Evolutionary conservation across 2,797 vertebrate genomes (phyloP).

Genomic region (Enteromius trimaculatus): DNA sequence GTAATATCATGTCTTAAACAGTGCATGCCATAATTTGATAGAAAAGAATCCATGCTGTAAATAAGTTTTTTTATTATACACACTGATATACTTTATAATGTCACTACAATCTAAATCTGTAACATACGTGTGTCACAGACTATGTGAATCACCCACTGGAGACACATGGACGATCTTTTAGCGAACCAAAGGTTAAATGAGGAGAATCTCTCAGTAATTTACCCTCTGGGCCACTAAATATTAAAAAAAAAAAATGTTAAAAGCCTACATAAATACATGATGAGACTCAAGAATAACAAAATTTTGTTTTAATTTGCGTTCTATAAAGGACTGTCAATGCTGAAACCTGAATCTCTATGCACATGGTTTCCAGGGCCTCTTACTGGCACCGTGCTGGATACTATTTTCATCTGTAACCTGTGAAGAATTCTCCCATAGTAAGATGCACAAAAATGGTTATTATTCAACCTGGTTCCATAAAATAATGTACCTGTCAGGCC

Average conservation of each 20-base stretch:
- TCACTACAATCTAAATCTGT: neutral
- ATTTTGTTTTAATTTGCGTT: neutral
- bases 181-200: neutral
- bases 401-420: slow-evolving; percentile 37
- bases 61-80: neutral
- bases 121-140: neutral
- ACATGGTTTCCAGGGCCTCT: slow-evolving; percentile 3
- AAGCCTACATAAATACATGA: neutral
- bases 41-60: neutral
- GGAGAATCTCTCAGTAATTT: neutral
- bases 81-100: neutral
- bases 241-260: neutral
- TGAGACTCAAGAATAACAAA: neutral
- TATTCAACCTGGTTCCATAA: too few relatives aligned
- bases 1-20: neutral
- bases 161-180: slow-evolving; percentile 11
- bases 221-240: neutral
- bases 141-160: slow-evolving; percentile 5
- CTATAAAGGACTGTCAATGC: neutral
- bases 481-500: too few relatives aligned
- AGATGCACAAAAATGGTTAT: neutral
- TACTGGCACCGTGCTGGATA: slow-evolving; percentile 9
- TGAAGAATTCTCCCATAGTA: slow-evolving; percentile 10
- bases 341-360: slow-evolving; percentile 13
- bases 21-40: neutral